These are phyloP conservation scores for Ips typographus DNA, from an alignment of 1,140 invertebrate genomes.

Conservation along the genomic window DNA sequence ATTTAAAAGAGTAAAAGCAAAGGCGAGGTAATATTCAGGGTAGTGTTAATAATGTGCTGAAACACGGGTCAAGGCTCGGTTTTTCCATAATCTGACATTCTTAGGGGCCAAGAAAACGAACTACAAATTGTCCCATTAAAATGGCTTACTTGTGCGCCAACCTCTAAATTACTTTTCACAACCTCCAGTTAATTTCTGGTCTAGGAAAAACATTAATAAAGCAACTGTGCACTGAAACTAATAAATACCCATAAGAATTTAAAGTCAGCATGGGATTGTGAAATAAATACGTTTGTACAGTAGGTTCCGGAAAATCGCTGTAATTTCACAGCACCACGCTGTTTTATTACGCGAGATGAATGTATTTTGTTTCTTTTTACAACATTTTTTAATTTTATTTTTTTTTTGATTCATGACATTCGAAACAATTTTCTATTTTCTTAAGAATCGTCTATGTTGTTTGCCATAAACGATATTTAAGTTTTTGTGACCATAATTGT, in stretches of 20 bases:
- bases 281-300: slow-evolving; percentile 30
- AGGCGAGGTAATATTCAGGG: neutral
- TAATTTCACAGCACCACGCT: slow-evolving; percentile 30
- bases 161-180: neutral
- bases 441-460: no score
- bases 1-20: slow-evolving; percentile 2
- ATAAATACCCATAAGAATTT: slow-evolving; percentile 21
- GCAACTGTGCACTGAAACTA: slow-evolving; percentile 1
- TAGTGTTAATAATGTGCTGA: neutral
- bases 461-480: no score
- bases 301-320: slow-evolving; percentile 22
- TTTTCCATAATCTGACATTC: no score
- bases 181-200: neutral
- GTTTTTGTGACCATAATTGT: no score
- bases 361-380: neutral
- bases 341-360: slow-evolving; percentile 27
- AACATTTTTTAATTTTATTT: no score
- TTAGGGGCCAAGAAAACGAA: no score
- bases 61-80: no score
- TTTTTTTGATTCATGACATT: no score
- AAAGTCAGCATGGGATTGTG: slow-evolving; percentile 23
- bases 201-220: slow-evolving; percentile 6
- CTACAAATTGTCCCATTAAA: neutral
- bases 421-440: no score
- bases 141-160: neutral